A percentile compares a stretch with the other conserved stretches of the same genome.
phyloP scores from a whole-genome alignment of 2,888 invertebrate genomes.

The Crossocerus cetratus region DNA sequence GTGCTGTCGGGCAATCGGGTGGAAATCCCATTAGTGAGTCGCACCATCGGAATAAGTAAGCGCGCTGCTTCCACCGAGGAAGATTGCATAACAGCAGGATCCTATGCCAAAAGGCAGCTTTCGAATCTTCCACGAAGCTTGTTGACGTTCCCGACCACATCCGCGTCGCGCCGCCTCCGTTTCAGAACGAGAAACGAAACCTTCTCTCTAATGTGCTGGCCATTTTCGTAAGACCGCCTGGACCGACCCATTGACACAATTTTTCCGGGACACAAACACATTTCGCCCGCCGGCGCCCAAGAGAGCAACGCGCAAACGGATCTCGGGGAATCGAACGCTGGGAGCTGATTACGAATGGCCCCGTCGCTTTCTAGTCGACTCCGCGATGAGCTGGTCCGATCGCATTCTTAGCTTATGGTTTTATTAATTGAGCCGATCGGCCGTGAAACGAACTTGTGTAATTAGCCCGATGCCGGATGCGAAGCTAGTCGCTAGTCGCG shows the following conservation, averaged over 20 bases:
- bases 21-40: constrained; percentile 20
- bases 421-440: neutral
- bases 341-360: too few relatives aligned
- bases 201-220: neutral
- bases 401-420: neutral
- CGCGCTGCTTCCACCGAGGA: neutral
- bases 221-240: neutral
- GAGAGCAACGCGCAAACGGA: too few relatives aligned
- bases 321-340: too few relatives aligned
- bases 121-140: constrained; percentile 43
- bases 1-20: neutral
- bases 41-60: constrained; percentile 14
- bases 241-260: constrained; percentile 32
- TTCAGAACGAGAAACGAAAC: constrained; percentile 4
- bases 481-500: too few relatives aligned
- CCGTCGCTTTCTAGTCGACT: too few relatives aligned
- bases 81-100: constrained; percentile 27
- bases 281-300: neutral
- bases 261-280: neutral
- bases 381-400: neutral
- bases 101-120: constrained; percentile 28
- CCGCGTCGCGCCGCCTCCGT: neutral
- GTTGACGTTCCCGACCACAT: neutral
- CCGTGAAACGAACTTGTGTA: constrained; percentile 8
- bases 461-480: neutral